Base-by-base conservation (phyloP, 2,113 vertebrate species). In the Pelecanoides urinatrix region DNA sequence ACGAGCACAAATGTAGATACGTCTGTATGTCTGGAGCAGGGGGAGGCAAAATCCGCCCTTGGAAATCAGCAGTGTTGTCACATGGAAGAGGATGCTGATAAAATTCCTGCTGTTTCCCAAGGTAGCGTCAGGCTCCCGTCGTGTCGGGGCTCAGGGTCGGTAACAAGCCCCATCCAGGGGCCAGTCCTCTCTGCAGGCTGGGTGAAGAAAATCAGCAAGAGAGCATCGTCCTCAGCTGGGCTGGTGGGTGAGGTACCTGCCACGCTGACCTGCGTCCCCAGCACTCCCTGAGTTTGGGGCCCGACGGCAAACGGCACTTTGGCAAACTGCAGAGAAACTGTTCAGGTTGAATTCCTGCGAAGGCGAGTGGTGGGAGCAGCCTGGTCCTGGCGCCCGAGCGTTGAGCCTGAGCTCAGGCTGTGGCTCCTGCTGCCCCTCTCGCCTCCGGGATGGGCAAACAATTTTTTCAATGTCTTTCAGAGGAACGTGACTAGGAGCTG, bases 1-100 rank as follows among this genome's bases (percentile, higher is more conserved):
- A 76, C 2, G 27, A 93, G 94, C 90, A 72, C 90, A 92, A 92
- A 93, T 86, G 86, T 50, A 79, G 88, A 90, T 65, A 21, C 77
- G 92, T 34, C 70, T 82, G 66, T 44, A 1, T 11, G 78, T 86
- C 91, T 95, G 95, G 82, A 70, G 91, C 6, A 47, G 55, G 92
- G 73, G 71, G 53, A 90, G 95, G 84, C 53, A 71, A 61, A 44
- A 81, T 16, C 71, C 22, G 1, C 71, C 81, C 81, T 10, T 76
- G 70, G 42, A 65, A 76, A 42, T 17, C 56, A 50, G 62, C 26
- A 12, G 26, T 7, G 0, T 6, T 81, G 61, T 25, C 61, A 19
- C 4, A 2, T 56, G 71, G 70, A 9, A 36, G 49, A 52, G 74
- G 70, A 47, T 34, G 61, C 25, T 65, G 80, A 6, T 11, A 53